Conservation (phyloP, 2,888 invertebrate genomes). For the Achlya flavicornis region DNA sequence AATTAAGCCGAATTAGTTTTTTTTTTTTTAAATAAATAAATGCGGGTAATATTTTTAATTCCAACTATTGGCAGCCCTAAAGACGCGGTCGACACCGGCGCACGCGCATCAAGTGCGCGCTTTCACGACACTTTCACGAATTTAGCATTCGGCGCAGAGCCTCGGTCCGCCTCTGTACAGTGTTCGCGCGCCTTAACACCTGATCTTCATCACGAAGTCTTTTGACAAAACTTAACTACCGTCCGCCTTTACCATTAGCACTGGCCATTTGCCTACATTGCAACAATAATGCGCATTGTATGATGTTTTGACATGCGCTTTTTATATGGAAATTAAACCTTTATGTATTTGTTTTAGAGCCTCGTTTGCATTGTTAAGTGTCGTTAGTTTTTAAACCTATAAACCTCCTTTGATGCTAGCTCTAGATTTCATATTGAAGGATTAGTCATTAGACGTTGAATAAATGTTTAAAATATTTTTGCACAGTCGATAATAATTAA, state of each 20-base stretch:
- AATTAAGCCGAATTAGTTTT: too few relatives aligned
- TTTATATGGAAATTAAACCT: constrained; percentile 2
- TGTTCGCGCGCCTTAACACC: constrained; percentile 22
- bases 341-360: neutral
- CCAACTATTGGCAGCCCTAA: constrained; percentile 3
- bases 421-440: neutral
- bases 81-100: constrained; percentile 17
- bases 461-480: too few relatives aligned
- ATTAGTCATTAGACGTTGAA: too few relatives aligned
- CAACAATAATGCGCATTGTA: neutral
- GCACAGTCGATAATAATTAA: too few relatives aligned
- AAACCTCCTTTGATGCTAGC: neutral
- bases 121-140: constrained; percentile 71
- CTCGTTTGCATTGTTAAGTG: neutral
- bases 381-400: neutral
- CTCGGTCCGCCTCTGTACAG: constrained; percentile 16
- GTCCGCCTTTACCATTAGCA: neutral
- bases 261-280: neutral
- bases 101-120: constrained; percentile 37
- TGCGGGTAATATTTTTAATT: too few relatives aligned
- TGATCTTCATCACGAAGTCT: constrained; percentile 6
- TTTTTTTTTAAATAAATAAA: too few relatives aligned
- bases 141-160: constrained; percentile 61
- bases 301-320: constrained; percentile 1
- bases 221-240: constrained; percentile 12